Evolutionary conservation across 2,113 vertebrate genomes (phyloP).

Genomic region (Gobius niger): DNA sequence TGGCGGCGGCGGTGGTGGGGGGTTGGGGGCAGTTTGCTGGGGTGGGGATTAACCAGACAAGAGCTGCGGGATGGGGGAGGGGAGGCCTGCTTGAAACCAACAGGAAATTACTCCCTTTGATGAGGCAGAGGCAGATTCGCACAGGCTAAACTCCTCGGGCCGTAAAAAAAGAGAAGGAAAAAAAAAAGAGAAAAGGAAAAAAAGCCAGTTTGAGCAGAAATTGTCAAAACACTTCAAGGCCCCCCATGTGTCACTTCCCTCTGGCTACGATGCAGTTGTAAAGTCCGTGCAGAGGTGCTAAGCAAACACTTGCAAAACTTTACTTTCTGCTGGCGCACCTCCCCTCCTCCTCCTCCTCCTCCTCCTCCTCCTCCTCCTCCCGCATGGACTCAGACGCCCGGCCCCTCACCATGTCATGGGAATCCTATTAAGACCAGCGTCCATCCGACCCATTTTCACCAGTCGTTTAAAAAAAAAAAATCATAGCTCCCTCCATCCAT

Average conservation of each 20-base stretch:
- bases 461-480: slow-evolving; percentile 8
- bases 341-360: slow-evolving; percentile 11
- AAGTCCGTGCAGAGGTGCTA: slow-evolving; percentile 54
- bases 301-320: slow-evolving; percentile 54
- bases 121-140: slow-evolving; percentile 83
- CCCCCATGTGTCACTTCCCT: slow-evolving; percentile 50
- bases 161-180: slow-evolving; percentile 19
- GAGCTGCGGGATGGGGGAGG: slow-evolving; percentile 71
- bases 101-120: slow-evolving; percentile 97
- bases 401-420: slow-evolving; percentile 52
- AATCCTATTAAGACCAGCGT: slow-evolving; percentile 57
- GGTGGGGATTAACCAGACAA: slow-evolving; percentile 43
- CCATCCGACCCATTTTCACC: slow-evolving; percentile 46
- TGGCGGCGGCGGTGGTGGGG: slow-evolving; percentile 25
- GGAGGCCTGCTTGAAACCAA: slow-evolving; percentile 76
- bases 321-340: neutral
- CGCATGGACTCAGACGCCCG: slow-evolving; percentile 22
- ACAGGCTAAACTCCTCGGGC: slow-evolving; percentile 70
- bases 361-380: slow-evolving; percentile 7
- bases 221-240: slow-evolving; percentile 57
- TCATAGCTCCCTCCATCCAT: slow-evolving; percentile 24
- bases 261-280: slow-evolving; percentile 36
- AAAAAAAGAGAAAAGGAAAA: neutral
- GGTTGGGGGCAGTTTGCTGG: slow-evolving; percentile 34
- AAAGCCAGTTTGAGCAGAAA: slow-evolving; percentile 59